Base-by-base conservation (phyloP, 2,113 vertebrate genomes). In the Rhinichthys klamathensis region DNA sequence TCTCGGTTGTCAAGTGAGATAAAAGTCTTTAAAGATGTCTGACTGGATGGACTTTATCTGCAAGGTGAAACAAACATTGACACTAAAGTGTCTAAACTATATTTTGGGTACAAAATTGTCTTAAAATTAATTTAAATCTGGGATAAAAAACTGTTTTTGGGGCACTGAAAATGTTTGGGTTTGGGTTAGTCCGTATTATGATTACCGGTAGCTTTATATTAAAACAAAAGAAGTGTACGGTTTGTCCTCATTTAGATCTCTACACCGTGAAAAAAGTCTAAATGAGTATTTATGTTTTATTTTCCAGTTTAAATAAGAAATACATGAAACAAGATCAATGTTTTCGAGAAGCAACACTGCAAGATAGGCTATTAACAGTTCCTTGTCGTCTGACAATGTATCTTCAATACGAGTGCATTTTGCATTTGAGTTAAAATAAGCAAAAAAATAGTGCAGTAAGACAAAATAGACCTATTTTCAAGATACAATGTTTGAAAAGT, bases 41-140 rank as follows among this genome's bases (percentile, higher is more conserved):
- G 12, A 63, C n/a, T 60, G 70, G 18, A 41, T 58, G 56, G 61
- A 38, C 21, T 84, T 13, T 18, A 46, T 12, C 73, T 80, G 54
- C 87, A 49, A 92, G 92, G 87, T 92, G 51, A 54, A 18, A 54
- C 16, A 54, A 54, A 16, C 16, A 54, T 18, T 18, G 16, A 6
- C 16, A 54, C 51, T 18, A 18, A 21, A 54, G 51, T 18, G 92
- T 90, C 90, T 25, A 13, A 25, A 27, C 27, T 65, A 30, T 16
- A 65, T 1, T 75, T 46, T 73, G 23, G 23, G 10, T 5, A 73
- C 18, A 83, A 38, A 83, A 56, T 16, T 38, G 63, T 7, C 63
- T 32, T 63, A 63, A 32, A 16, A 65, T 65, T 0, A 65, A 65
- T 15, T 16, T 30, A 11, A 61, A 27, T 27, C 4, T 27, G n/a